Evolutionary conservation across 2,888 invertebrate species (phyloP), one percentile per base, ranked within the genome.

Genomic region (Myopa testacea): DNA sequence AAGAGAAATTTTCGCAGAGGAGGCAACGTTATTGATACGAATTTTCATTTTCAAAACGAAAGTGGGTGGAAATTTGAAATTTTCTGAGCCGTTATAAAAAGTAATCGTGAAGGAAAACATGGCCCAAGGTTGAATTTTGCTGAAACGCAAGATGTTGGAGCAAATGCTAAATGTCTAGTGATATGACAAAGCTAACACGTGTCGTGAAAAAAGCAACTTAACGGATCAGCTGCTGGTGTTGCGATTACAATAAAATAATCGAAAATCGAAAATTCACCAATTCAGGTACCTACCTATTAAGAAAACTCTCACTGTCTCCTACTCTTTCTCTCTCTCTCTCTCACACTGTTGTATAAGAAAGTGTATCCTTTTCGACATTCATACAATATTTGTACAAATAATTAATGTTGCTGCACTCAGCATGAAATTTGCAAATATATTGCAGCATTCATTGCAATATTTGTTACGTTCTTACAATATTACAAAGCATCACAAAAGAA

Each of bases 341-440:
- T 26, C 26, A 1, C 50, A 50, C 50, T 10, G 14, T 50, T 50
- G 8, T 50, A 50, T 14, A 55, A 5, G 45, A 55, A 5, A 14
- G 55, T 8, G 55, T 8, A 55, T n/a, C 5, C 5, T 16, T 6
- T n/a, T 55, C n/a, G 26, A 26, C 55, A 55, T 55, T 55, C 55
- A 1, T 55, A 14, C 7, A 10, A 70, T 55, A 50, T 26, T 14
- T 68, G 68, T 45, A 68, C 34, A 26, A 52, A 50, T 34, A 52
- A 70, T 70, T 45, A 55, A 16, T n/a, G 10, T 55, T 4, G 55
- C 6, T 34, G 65, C 16, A 73, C 63, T 34, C 70, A 70, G 19
- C 60, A 68, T 75, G 69, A 69, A 26, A 45, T 60, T 75, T 75
- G 75, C 69, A 26, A 69, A 40, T 37, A 37, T 65, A 38, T 60